Evolutionary conservation across 2,888 invertebrate genomes (phyloP).

Genomic region (Chesias legatella): DNA sequence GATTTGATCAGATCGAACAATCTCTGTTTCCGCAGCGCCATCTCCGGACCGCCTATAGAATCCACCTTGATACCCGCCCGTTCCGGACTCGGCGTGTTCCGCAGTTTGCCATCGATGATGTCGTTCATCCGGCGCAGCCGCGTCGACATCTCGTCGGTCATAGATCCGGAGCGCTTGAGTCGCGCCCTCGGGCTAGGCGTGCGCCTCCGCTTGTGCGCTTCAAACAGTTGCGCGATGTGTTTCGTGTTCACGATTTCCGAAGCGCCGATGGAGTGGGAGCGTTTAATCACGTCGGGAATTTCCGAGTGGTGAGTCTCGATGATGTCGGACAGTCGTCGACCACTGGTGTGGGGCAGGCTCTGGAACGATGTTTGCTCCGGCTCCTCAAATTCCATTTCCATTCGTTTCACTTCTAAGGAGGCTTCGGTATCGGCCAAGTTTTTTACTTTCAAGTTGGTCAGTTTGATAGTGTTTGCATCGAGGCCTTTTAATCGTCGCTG

Average conservation of each 20-base stretch:
- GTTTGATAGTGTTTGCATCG: conserved; percentile 43
- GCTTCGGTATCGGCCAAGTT: conserved; percentile 57
- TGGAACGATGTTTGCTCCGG: conserved; percentile 18
- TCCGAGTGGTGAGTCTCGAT: conserved; percentile 41
- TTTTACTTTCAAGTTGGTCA: conserved; percentile 46
- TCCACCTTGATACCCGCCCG: conserved; percentile 40
- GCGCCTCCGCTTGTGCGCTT: conserved; percentile 49
- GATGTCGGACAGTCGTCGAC: conserved; percentile 48
- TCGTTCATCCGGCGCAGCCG: conserved; percentile 61
- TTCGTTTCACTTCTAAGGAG: conserved; percentile 40
- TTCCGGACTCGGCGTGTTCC: conserved; percentile 53
- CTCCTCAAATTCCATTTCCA: conserved; percentile 31
- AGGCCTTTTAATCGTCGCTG: conserved; percentile 59
- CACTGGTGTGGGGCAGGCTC: conserved; percentile 32
- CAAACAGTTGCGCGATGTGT: conserved; percentile 60
- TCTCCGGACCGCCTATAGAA: conserved; percentile 54
- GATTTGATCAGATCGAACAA: conserved; percentile 59
- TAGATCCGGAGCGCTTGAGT: conserved; percentile 43
- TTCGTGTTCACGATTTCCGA: conserved; percentile 49
- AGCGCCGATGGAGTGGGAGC: conserved; percentile 56
- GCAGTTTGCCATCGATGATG: conserved; percentile 59
- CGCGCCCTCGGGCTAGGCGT: conserved; percentile 53
- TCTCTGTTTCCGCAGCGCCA: conserved; percentile 56
- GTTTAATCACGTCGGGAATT: conserved; percentile 47
- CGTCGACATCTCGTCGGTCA: conserved; percentile 51